Evolutionary conservation across 2,888 invertebrate genomes (phyloP).

Genomic region (Heliconius aoede): DNA sequence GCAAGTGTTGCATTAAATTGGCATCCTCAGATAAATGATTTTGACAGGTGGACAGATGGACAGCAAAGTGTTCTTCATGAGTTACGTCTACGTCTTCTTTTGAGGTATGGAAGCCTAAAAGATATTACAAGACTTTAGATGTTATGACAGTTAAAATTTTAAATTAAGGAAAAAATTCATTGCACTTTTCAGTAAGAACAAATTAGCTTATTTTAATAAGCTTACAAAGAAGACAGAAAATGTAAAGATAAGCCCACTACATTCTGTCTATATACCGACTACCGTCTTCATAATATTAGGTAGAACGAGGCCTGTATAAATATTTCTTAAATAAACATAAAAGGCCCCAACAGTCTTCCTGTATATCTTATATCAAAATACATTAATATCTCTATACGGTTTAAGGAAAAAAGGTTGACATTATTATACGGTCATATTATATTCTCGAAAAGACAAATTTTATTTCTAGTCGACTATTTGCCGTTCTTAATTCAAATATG

Average conservation of each 20-base stretch:
- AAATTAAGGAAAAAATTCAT: no score
- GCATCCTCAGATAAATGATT: no score
- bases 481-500: slow-evolving; percentile 24
- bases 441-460: slow-evolving; percentile 24
- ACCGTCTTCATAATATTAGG: background rate
- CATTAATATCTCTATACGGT: slow-evolving; percentile 31
- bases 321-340: slow-evolving; percentile 24
- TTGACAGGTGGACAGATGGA: no score
- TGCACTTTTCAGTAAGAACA: no score
- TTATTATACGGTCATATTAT: slow-evolving; percentile 32
- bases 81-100: no score
- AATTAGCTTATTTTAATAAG: no score
- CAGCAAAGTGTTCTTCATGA: no score
- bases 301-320: slow-evolving; percentile 10
- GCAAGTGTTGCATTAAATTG: no score
- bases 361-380: slow-evolving; percentile 28
- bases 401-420: slow-evolving; percentile 34
- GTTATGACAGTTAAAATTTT: no score
- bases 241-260: background rate
- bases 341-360: slow-evolving; percentile 19
- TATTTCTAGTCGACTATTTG: slow-evolving; percentile 27
- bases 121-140: no score
- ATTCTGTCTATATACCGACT: background rate
- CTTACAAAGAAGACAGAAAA: no score
- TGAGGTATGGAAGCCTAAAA: no score